Evolutionary conservation across 2,888 invertebrate species (phyloP).

Genomic region (Heliconius cydno): DNA sequence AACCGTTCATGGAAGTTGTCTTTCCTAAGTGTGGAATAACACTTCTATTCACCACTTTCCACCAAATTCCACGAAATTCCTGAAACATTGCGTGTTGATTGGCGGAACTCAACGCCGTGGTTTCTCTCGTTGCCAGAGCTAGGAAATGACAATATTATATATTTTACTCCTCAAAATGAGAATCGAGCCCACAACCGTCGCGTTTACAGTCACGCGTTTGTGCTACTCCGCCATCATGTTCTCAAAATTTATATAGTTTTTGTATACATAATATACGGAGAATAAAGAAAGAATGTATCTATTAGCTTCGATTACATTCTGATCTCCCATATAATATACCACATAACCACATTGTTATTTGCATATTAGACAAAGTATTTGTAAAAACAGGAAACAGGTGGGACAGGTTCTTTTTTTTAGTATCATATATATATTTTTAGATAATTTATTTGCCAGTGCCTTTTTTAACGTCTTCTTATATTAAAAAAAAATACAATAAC

Average conservation of each 20-base stretch:
- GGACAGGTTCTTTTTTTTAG: not conserved
- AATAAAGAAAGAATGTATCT: conserved; percentile 63
- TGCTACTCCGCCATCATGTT: not conserved
- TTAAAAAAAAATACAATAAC: too few species aligned
- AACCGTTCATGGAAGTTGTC: too few species aligned
- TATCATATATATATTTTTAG: too few species aligned
- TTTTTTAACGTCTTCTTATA: too few species aligned
- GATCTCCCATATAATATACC: conserved; percentile 63
- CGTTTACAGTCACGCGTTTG: not conserved
- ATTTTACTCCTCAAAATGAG: not conserved
- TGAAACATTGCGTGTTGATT: not conserved
- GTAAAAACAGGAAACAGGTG: not conserved
- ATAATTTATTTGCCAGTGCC: too few species aligned
- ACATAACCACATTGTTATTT: not conserved
- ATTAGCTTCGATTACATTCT: conserved; percentile 59
- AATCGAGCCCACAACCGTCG: not conserved
- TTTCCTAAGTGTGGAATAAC: too few species aligned
- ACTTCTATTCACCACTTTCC: too few species aligned
- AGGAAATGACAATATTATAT: not conserved
- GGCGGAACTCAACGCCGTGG: not conserved
- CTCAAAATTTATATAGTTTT: not conserved
- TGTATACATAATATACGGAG: conserved; percentile 49
- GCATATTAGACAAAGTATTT: not conserved
- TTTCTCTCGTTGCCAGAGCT: not conserved
- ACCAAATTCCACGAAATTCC: too few species aligned